Percentiles rank a stretch among this genome's conserved stretches.
phyloP scores from a whole-genome alignment of 1,140 invertebrate species.

The Drosophila nebulosa region DNA sequence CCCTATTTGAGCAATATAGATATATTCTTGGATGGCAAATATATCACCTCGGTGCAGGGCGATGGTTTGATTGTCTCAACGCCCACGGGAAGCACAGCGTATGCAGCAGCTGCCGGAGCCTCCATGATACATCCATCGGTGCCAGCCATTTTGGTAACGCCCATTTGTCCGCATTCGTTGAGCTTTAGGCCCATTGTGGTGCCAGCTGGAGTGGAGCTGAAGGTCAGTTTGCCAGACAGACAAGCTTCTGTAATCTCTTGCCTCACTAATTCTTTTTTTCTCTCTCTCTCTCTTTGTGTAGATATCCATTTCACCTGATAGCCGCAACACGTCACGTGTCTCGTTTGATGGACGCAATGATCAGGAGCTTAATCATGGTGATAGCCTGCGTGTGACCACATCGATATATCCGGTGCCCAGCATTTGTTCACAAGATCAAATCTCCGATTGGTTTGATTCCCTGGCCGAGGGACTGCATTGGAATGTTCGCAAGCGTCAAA shows the following conservation, averaged over 20 bases:
- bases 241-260: no score
- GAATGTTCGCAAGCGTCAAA: slow-evolving; percentile 97
- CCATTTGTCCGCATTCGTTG: slow-evolving; percentile 96
- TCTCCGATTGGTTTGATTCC: slow-evolving; percentile 98
- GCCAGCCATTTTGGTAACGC: slow-evolving; percentile 97
- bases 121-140: slow-evolving; percentile 99
- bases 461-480: slow-evolving; percentile 97
- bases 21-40: slow-evolving; percentile 95
- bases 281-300: slow-evolving; percentile 76
- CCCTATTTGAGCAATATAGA: slow-evolving; percentile 97
- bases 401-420: slow-evolving; percentile 97
- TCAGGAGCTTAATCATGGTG: slow-evolving; percentile 94
- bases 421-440: slow-evolving; percentile 96
- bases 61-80: slow-evolving; percentile 97
- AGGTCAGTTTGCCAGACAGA: slow-evolving; percentile 86
- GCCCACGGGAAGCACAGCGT: slow-evolving; percentile 97
- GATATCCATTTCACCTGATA: slow-evolving; percentile 96
- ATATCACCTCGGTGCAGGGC: slow-evolving; percentile 97
- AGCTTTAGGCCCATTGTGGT: slow-evolving; percentile 98
- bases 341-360: slow-evolving; percentile 97
- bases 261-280: slow-evolving; percentile 37
- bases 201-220: slow-evolving; percentile 96
- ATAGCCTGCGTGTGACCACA: slow-evolving; percentile 96
- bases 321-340: slow-evolving; percentile 96
- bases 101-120: slow-evolving; percentile 97